Evolutionary conservation across 2,113 vertebrate species (phyloP).

Genomic region (Strigops habroptila): DNA sequence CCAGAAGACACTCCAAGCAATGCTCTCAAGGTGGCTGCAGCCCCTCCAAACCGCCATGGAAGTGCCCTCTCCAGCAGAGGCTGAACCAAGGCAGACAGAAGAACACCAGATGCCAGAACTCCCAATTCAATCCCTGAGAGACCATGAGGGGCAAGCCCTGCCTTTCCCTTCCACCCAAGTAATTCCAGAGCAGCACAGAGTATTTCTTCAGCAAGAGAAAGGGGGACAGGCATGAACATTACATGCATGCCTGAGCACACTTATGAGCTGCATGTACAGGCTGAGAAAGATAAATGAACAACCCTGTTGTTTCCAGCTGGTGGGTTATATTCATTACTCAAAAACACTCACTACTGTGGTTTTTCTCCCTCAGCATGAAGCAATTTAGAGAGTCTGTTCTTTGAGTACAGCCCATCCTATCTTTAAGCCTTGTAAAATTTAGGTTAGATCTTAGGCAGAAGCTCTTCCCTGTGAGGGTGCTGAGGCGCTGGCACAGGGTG

Average conservation of each 20-base stretch:
- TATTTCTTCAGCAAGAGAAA: background rate
- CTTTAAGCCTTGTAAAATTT: background rate
- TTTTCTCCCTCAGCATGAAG: background rate
- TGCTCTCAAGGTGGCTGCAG: background rate
- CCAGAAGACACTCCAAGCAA: fast-evolving
- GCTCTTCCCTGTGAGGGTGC: background rate
- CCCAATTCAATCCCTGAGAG: background rate
- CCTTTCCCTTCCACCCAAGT: background rate
- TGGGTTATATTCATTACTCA: background rate
- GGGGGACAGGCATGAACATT: background rate
- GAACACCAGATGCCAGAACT: background rate
- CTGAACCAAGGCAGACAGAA: background rate
- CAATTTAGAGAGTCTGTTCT: background rate
- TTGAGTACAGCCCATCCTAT: background rate
- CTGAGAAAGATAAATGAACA: background rate
- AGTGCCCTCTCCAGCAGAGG: background rate
- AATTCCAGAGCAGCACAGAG: background rate
- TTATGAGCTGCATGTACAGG: background rate
- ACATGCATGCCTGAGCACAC: background rate
- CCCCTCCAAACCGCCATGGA: background rate
- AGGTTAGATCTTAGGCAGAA: background rate
- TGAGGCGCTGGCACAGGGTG: background rate
- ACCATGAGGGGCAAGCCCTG: background rate
- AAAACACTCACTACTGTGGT: background rate
- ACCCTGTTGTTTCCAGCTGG: background rate